Evolutionary conservation across 2,888 invertebrate genomes (phyloP).

Genomic region (Coleophora flavipennella): DNA sequence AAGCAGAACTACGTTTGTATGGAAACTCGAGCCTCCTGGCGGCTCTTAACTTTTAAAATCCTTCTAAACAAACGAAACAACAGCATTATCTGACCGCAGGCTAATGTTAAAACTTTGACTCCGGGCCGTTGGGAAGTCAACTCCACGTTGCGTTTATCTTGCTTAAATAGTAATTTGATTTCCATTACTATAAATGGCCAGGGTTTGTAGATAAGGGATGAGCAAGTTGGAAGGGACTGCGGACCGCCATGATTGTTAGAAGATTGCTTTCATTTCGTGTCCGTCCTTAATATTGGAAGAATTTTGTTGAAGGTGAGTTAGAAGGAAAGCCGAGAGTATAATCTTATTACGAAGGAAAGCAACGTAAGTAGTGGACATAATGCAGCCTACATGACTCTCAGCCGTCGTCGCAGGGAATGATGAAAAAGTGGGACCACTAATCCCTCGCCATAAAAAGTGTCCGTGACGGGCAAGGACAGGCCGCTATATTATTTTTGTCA

Average conservation of each 20-base stretch:
- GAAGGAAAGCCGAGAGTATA: constrained; percentile 28
- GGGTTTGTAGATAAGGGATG: constrained; percentile 45
- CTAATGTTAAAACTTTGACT: constrained; percentile 4
- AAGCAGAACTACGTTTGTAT: too few relatives aligned
- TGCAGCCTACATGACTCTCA: constrained; percentile 15
- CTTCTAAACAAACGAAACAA: too few relatives aligned
- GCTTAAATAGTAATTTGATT: constrained; percentile 57
- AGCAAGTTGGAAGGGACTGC: constrained; percentile 33
- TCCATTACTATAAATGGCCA: constrained; percentile 52
- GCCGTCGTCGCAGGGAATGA: constrained; percentile 7
- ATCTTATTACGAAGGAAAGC: constrained; percentile 34
- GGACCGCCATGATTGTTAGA: constrained; percentile 37
- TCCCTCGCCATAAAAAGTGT: constrained; percentile 6
- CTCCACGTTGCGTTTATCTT: constrained; percentile 48
- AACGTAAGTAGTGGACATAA: constrained; percentile 25
- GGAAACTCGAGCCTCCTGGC: too few relatives aligned
- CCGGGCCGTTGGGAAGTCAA: constrained; percentile 20
- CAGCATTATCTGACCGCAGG: too few relatives aligned
- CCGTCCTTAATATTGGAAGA: constrained; percentile 34
- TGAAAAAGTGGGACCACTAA: constrained; percentile 7
- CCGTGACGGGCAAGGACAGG: not conserved
- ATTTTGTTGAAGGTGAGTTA: constrained; percentile 28
- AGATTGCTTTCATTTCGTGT: constrained; percentile 44
- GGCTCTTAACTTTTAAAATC: too few relatives aligned
- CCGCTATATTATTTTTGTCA: too few relatives aligned